Percentiles rank a stretch among this genome's conserved stretches.
Conservation (phyloP, 2,113 vertebrate species). For the Boulengeromyrus knoepffleri region DNA sequence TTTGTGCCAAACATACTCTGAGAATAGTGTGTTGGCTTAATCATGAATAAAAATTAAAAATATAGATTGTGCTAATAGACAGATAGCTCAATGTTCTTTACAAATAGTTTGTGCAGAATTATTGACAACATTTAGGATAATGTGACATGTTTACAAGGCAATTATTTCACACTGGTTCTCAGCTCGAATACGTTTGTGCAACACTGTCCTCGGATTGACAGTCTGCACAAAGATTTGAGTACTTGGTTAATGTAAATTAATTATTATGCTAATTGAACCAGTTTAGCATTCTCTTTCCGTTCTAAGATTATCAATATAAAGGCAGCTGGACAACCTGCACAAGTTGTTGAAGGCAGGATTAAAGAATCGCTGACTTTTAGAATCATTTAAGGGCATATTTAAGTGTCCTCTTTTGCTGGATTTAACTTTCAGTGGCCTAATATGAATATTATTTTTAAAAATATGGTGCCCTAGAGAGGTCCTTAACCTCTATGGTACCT, state of each 20-base stretch:
- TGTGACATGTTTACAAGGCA: not conserved
- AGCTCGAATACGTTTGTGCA: not conserved
- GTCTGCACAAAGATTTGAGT: not conserved
- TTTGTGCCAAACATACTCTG: not conserved
- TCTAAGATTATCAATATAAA: not conserved
- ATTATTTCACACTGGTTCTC: not conserved
- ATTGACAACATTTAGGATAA: not conserved
- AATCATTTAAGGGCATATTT: conserved; percentile 3
- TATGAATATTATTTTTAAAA: not conserved
- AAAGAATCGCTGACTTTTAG: not conserved
- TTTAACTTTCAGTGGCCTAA: not conserved
- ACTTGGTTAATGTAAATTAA: not conserved
- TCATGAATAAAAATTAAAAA: not conserved
- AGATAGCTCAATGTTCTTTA: not conserved
- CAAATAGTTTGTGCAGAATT: not conserved
- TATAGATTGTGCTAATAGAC: not conserved
- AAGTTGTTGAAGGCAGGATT: not conserved
- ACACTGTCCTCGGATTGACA: not conserved
- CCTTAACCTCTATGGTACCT: not conserved
- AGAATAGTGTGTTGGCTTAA: not conserved
- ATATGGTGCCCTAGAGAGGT: not conserved
- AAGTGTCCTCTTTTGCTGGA: not conserved
- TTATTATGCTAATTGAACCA: not conserved
- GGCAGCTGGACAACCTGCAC: not conserved
- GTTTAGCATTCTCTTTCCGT: not conserved